Evolutionary conservation across 1,140 invertebrate genomes (phyloP).

Genomic region (Drosophila auraria): DNA sequence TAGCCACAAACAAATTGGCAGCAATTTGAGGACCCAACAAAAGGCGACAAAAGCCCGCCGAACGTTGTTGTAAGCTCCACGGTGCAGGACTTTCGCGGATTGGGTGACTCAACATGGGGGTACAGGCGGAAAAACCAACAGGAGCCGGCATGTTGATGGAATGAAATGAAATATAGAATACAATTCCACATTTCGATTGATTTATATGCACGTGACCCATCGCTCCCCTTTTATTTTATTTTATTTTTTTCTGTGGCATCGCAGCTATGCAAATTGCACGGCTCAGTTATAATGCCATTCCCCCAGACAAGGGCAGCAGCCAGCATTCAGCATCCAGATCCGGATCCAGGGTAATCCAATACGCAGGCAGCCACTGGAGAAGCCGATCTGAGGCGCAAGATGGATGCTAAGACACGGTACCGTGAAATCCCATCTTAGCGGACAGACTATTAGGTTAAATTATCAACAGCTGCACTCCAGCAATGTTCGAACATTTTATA

Average conservation of each 20-base stretch:
- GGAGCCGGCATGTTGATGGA: constrained; percentile 39
- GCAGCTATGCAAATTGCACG: constrained; percentile 68
- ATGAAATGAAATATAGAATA: constrained; percentile 55
- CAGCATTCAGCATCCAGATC: constrained; percentile 7
- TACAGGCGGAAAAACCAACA: constrained; percentile 37
- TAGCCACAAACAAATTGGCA: constrained; percentile 79
- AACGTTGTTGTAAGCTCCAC: constrained; percentile 45
- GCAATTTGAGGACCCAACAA: constrained; percentile 74
- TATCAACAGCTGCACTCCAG: not conserved
- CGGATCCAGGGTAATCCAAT: constrained; percentile 56
- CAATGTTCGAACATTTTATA: not conserved
- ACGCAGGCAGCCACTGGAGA: constrained; percentile 42
- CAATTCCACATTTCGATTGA: constrained; percentile 49
- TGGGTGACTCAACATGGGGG: constrained; percentile 40
- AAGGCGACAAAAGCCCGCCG: constrained; percentile 75
- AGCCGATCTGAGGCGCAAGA: constrained; percentile 26
- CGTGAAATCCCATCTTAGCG: constrained; percentile 6
- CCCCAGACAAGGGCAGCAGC: constrained; percentile 37
- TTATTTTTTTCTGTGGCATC: constrained; percentile 3
- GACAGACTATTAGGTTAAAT: not conserved
- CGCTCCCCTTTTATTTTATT: not conserved
- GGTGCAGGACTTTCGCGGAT: constrained; percentile 49
- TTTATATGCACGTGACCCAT: constrained; percentile 47
- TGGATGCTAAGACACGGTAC: constrained; percentile 22
- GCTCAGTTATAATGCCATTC: constrained; percentile 69